Evolutionary conservation across 2,888 invertebrate genomes (phyloP).

Genomic region (Mystacides longicornis): DNA sequence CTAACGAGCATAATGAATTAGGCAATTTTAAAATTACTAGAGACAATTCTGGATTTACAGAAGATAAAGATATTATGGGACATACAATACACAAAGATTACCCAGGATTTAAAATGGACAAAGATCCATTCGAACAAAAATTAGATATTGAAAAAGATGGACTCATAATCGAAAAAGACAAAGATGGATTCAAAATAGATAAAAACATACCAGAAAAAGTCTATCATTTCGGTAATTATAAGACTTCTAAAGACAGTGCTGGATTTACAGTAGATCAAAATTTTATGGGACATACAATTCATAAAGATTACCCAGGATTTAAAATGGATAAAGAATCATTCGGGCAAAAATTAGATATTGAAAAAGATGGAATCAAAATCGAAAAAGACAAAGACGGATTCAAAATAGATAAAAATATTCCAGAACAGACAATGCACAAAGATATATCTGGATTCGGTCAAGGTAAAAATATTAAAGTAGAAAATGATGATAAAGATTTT

Average conservation of each 20-base stretch:
- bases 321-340: background rate
- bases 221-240: too few species aligned
- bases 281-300: background rate
- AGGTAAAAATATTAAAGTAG: background rate
- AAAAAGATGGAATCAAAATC: background rate
- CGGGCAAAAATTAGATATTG: background rate
- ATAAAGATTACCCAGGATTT: background rate
- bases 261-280: background rate
- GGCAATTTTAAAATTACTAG: too few species aligned
- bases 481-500: slow-evolving; percentile 27
- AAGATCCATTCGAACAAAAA: background rate
- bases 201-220: too few species aligned
- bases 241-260: background rate
- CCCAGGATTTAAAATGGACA: background rate
- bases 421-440: background rate
- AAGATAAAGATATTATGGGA: background rate
- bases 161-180: too few species aligned
- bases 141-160: background rate
- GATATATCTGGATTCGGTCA: background rate
- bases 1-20: too few species aligned
- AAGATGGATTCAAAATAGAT: too few species aligned
- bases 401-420: background rate
- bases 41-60: background rate
- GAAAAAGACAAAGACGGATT: background rate
- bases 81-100: background rate